Conservation (phyloP, 2,888 invertebrate species). For the Campoplex capitator region DNA sequence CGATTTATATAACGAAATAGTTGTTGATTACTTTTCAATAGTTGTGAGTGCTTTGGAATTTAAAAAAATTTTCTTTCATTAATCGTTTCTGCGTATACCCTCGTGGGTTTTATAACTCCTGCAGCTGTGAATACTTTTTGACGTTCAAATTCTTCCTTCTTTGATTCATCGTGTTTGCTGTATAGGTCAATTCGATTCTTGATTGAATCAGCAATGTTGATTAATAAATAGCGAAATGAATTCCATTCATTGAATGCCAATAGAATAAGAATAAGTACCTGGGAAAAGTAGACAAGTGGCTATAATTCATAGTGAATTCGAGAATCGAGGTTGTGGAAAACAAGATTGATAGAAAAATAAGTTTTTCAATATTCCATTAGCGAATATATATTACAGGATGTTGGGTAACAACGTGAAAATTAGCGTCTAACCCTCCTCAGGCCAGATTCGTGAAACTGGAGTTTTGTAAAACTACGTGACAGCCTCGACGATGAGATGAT, state of each 20-base stretch:
- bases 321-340: neutral
- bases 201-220: too few relatives aligned
- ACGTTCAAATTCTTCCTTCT: neutral
- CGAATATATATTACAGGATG: constrained; percentile 8
- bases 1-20: too few relatives aligned
- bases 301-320: neutral
- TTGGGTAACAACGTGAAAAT: constrained; percentile 59
- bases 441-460: neutral
- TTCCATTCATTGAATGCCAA: neutral
- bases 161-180: neutral
- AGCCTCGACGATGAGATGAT: constrained; percentile 63
- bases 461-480: constrained; percentile 54
- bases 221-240: too few relatives aligned
- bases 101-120: too few relatives aligned
- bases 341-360: neutral
- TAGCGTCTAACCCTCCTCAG: constrained; percentile 32
- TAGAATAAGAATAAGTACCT: neutral
- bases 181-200: too few relatives aligned
- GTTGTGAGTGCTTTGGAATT: too few relatives aligned
- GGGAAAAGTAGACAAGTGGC: neutral
- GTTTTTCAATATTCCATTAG: neutral
- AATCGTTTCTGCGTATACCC: too few relatives aligned
- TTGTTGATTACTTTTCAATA: too few relatives aligned
- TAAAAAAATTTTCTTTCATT: too few relatives aligned
- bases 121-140: neutral